A percentile compares a stretch with the other conserved stretches of the same genome.
These are phyloP conservation scores for Cirrhinus molitorella DNA, from an alignment of 2,797 vertebrate species.

Conservation along the genomic window DNA sequence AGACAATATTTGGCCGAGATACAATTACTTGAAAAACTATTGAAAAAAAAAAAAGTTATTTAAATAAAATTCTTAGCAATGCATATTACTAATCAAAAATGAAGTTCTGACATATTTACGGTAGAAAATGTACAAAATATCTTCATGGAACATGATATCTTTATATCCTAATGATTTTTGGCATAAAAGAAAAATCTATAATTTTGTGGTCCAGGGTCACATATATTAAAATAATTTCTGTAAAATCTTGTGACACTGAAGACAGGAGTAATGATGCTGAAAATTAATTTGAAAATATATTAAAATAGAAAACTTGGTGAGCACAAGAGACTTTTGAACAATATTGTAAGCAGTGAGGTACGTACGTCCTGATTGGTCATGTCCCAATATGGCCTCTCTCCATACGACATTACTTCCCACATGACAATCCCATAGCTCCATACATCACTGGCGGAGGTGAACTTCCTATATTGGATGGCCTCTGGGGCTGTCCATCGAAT, in stretches of 20 bases:
- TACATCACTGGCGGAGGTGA: slow-evolving; percentile 84
- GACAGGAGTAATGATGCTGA: background rate
- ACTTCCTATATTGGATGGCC: slow-evolving; percentile 87
- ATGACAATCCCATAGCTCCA: slow-evolving; percentile 87
- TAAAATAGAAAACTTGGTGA: background rate
- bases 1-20: too few relatives aligned
- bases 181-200: too few relatives aligned
- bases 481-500: slow-evolving; percentile 86
- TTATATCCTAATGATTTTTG: too few relatives aligned
- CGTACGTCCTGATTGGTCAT: slow-evolving; percentile 86
- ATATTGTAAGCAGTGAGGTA: slow-evolving; percentile 46
- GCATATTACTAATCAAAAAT: too few relatives aligned
- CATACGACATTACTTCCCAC: slow-evolving; percentile 87
- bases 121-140: too few relatives aligned
- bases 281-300: background rate
- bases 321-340: background rate
- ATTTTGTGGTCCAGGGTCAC: too few relatives aligned
- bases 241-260: background rate
- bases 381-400: slow-evolving; percentile 85
- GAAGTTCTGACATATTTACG: too few relatives aligned
- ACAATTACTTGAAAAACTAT: too few relatives aligned
- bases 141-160: too few relatives aligned
- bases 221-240: background rate
- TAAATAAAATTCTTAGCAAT: too few relatives aligned
- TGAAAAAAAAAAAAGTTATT: too few relatives aligned